Evolutionary conservation across 2,113 vertebrate species (phyloP).

Genomic region (Himantopus leucocephalus): DNA sequence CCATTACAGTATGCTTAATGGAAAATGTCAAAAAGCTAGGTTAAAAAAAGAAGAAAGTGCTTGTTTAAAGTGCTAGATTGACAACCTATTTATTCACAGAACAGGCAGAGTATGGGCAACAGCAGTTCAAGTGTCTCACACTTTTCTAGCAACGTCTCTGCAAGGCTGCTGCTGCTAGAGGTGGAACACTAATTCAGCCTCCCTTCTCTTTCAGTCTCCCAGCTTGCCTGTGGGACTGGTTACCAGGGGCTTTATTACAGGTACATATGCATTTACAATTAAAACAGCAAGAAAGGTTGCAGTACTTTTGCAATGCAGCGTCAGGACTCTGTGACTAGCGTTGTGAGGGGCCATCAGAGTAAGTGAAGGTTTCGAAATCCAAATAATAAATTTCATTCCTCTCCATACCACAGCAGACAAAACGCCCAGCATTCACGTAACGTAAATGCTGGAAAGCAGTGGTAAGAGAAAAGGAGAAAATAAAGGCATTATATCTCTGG

Average conservation of each 20-base stretch:
- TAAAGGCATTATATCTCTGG: background rate
- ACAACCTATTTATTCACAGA: slow-evolving; percentile 56
- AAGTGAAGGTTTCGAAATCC: background rate
- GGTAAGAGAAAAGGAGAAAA: background rate
- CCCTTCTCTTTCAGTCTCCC: background rate
- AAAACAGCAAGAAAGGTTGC: slow-evolving; percentile 7
- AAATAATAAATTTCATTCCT: background rate
- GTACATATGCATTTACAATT: background rate
- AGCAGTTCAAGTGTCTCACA: background rate
- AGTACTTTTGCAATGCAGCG: background rate
- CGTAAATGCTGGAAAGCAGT: background rate
- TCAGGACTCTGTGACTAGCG: background rate
- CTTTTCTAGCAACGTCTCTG: background rate
- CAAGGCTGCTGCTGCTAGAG: background rate
- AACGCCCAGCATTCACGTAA: background rate
- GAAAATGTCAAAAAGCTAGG: slow-evolving; percentile 54
- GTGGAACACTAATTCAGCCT: background rate
- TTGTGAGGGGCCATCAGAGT: background rate
- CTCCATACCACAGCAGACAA: background rate
- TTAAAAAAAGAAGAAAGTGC: slow-evolving; percentile 34
- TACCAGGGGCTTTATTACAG: background rate
- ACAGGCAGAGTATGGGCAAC: slow-evolving; percentile 1
- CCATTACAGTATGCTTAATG: slow-evolving; percentile 38
- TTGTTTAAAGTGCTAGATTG: slow-evolving; percentile 49
- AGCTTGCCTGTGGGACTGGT: background rate